phyloP scores from a whole-genome alignment of 2,113 vertebrate species.

The Apus apus region DNA sequence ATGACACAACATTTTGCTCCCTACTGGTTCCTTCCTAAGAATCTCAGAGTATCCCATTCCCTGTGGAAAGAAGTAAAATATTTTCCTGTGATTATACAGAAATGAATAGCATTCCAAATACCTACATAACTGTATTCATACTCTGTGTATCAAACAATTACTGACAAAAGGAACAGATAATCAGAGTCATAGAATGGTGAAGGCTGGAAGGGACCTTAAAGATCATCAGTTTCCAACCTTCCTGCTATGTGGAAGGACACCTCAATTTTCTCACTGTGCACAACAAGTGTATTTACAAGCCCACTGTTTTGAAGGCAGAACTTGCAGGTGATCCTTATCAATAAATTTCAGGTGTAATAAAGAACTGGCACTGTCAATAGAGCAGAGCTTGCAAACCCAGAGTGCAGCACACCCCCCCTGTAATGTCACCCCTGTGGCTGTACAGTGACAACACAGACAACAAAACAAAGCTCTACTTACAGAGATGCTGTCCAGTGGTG shows the following conservation, averaged over 20 bases:
- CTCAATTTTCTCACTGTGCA: background rate
- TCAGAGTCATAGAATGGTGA: no score
- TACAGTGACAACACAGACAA: background rate
- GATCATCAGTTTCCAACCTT: no score
- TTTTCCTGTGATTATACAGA: background rate
- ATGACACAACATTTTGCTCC: background rate
- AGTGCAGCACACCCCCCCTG: background rate
- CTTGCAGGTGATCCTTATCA: background rate
- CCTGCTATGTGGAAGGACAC: no score
- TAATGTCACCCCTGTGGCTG: background rate
- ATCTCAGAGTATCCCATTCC: background rate
- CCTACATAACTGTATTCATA: background rate
- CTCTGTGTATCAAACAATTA: background rate
- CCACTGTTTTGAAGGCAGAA: background rate
- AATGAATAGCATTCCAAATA: background rate
- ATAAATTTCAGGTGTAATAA: background rate
- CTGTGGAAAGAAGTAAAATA: constrained; percentile 24
- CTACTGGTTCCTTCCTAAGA: background rate
- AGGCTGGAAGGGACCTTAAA: no score
- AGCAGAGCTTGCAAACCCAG: background rate
- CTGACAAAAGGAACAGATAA: background rate
- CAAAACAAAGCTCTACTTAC: constrained; percentile 55
- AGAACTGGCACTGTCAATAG: background rate
- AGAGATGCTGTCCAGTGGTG: background rate
- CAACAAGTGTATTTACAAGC: background rate